A percentile compares a stretch with the other conserved stretches of the same genome.
These are phyloP conservation scores for Gallinago media DNA, from an alignment of 2,113 vertebrate genomes.

Conservation along the genomic window DNA sequence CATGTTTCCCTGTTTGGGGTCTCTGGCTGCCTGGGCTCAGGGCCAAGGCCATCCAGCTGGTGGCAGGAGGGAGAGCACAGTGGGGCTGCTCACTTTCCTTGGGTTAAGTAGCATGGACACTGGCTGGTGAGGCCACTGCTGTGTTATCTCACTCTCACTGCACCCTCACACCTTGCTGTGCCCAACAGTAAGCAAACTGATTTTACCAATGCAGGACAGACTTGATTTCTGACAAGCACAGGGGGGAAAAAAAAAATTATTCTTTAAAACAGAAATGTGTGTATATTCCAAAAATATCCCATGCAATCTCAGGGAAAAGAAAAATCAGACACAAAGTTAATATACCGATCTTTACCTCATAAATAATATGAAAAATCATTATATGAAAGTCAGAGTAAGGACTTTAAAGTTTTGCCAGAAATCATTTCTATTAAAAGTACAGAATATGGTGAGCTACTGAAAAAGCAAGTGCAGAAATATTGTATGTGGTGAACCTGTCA, in stretches of 20 bases:
- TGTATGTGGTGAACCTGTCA: not conserved
- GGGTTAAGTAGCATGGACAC: accelerated
- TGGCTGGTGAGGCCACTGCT: not conserved
- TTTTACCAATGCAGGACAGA: not conserved
- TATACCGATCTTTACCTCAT: not conserved
- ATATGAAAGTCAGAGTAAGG: not conserved
- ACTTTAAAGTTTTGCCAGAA: not conserved
- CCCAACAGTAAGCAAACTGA: not conserved
- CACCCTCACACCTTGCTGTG: not conserved
- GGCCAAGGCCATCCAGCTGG: not conserved
- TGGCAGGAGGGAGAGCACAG: accelerated
- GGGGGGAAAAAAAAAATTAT: not conserved
- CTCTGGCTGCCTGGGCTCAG: not conserved
- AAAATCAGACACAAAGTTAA: not conserved
- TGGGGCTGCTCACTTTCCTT: not conserved
- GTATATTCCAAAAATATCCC: not conserved
- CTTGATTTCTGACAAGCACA: not conserved
- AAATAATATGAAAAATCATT: not conserved
- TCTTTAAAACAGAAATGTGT: not conserved
- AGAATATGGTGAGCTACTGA: not conserved
- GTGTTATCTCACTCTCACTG: not conserved
- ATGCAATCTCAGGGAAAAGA: not conserved
- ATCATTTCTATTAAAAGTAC: not conserved
- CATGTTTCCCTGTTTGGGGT: accelerated
- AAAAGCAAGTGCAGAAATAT: not conserved